Evolutionary conservation across 2,797 vertebrate species (phyloP), one percentile per base, ranked within the genome.

Genomic region (Gallirallus australis): DNA sequence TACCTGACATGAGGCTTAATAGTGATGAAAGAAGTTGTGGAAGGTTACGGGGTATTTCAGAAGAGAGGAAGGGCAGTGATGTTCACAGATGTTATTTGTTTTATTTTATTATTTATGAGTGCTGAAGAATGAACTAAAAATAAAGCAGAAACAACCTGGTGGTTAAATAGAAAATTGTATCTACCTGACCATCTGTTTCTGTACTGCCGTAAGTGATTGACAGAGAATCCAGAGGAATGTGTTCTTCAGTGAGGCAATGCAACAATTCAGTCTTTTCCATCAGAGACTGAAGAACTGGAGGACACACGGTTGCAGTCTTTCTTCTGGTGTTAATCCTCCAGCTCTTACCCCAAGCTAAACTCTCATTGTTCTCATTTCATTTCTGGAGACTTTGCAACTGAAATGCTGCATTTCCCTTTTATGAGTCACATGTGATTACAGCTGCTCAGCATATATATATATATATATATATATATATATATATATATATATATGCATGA

Each of bases 1-100:
- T 33, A 35, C 20, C 35, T 85, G 71, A 80, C 56, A 28, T 64
- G 60, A 82, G 35, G 66, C 35, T 91, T 50, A 86, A 21, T 18
- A 79, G 15, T 75, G 90, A 89, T 87, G 89, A 94, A 81, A 45
- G 2, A 86, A 73, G 18, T 86, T 82, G 78, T 47, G 50, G 66
- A 90, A 79, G 20, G 27, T 80, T 85, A 70, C 45, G 28, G 77
- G 35, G 5, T 84, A 56, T 77, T 95, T 89, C 75, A 91, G 68
- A 73, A 53, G 19, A 92, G 35, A 53, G 39, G 78, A 91, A 94
- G 53, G 53, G 8, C 60, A 85, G 9, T 65, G 61, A 75, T 94
- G 40, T 86, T 93, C 79, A 93, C 93, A 96, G 85, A 89, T 90
- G 88, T 69, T 84, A 91, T 47, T 88, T 45, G 75, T 96, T 90